Evolutionary conservation across 2,888 invertebrate species (phyloP), one percentile per base, ranked within the genome.

Genomic region (Cynaeus angustus): DNA sequence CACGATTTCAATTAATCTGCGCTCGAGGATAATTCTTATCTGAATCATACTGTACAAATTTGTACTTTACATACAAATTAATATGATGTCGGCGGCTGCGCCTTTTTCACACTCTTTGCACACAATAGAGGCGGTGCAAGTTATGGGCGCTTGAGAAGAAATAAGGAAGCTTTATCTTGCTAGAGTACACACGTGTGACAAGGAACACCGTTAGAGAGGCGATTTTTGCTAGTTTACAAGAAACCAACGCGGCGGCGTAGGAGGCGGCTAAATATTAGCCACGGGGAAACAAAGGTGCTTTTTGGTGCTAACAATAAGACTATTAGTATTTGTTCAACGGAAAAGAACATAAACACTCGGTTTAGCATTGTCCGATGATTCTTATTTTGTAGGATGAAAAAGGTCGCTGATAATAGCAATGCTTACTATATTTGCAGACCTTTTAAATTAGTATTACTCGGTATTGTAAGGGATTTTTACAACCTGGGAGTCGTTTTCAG

Each of bases 1-100:
- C 66, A 70, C 66, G 61, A 66, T 70, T 70, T 70, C 66, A 70
- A 70, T 70, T 70, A 70, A 65, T 69, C 46, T 13, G 45, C 10
- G 53, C 52, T 52, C 52, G 52, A 28, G 45, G 45, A 48, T 66
- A 66, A 66, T 33, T 30, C 56, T 66, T 56, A 56, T 55, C 55
- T 66, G 33, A 48, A 64, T 64, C 64, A 38, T 30, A 53, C 52
- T 7, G 16, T 62, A 52, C 64, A 64, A 59, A 64, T 64, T 64
- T 43, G 64, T 43, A 26, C 26, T 64, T 53, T 64, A 50, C 33
- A 52, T 52, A 53, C 41, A 45, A 64, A 64, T 64, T 64, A 64
- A 64, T 53, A 64, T 14, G 9, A 12, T 33, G 64, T 50, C 43
- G 64, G 10, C 53, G 64, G 50, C 61, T 48, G 61, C 37, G 12